These are phyloP conservation scores for Drosophila kokeensis DNA, from an alignment of 2,888 invertebrate species.

Conservation along the genomic window DNA sequence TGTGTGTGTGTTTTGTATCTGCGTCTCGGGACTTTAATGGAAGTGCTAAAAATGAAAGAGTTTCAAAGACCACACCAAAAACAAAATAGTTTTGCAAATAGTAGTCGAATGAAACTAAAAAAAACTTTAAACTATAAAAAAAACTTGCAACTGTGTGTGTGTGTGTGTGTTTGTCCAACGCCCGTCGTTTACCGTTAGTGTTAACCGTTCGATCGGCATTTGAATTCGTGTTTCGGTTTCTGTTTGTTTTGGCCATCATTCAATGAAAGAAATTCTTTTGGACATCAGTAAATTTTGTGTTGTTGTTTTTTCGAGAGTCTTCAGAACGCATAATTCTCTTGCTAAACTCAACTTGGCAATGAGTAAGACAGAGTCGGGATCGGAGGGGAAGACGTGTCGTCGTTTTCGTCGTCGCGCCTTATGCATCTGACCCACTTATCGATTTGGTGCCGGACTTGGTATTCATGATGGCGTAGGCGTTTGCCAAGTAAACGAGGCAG, in stretches of 20 bases:
- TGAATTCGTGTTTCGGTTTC: constrained; percentile 34
- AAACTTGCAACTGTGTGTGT: constrained; percentile 15
- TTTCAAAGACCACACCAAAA: constrained; percentile 31
- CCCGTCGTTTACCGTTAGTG: constrained; percentile 59
- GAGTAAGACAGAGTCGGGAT: background rate
- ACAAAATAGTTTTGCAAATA: constrained; percentile 59
- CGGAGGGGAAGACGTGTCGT: constrained; percentile 29
- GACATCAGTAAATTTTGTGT: constrained; percentile 10
- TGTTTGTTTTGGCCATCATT: constrained; percentile 59
- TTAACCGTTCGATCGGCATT: constrained; percentile 53
- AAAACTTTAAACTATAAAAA: constrained; percentile 2
- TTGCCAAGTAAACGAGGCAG: constrained; percentile 5
- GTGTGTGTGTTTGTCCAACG: constrained; percentile 13
- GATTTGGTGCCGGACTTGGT: constrained; percentile 72
- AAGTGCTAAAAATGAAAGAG: constrained; percentile 74
- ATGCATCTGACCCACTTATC: constrained; percentile 78
- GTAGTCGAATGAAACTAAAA: constrained; percentile 10
- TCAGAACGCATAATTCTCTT: constrained; percentile 57
- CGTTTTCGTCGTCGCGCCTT: constrained; percentile 65
- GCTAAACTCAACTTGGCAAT: constrained; percentile 34
- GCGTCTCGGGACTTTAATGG: constrained; percentile 62
- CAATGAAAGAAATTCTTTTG: constrained; percentile 71
- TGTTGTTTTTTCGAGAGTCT: constrained; percentile 38
- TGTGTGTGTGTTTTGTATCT: constrained; percentile 21
- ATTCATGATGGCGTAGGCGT: constrained; percentile 63